These are phyloP conservation scores for Oligia fasciuncula DNA, from an alignment of 2,888 invertebrate species.

Conservation along the genomic window DNA sequence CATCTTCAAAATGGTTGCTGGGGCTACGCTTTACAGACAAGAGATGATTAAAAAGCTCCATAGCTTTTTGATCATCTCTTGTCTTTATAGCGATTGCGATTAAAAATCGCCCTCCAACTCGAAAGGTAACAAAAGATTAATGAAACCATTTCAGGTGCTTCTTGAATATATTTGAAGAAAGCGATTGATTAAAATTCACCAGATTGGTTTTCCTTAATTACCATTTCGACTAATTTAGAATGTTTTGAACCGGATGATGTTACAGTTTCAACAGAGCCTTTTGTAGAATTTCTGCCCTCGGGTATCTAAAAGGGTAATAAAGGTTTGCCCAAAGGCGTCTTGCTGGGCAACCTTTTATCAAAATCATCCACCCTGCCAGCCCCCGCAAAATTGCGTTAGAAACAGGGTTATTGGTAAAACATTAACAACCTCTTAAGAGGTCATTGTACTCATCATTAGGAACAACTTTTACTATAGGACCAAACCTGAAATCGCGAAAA, in stretches of 20 bases:
- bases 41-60: slow-evolving; percentile 38
- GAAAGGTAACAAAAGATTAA: slow-evolving; percentile 43
- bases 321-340: not conserved
- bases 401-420: too few relatives aligned
- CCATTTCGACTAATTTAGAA: slow-evolving; percentile 26
- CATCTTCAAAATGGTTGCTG: slow-evolving; percentile 4
- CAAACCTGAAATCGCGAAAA: too few relatives aligned
- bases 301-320: not conserved
- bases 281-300: not conserved
- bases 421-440: too few relatives aligned
- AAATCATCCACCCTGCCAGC: not conserved
- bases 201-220: slow-evolving; percentile 37
- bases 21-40: not conserved
- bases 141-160: slow-evolving; percentile 33
- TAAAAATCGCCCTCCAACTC: slow-evolving; percentile 34
- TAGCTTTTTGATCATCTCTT: too few relatives aligned
- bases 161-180: slow-evolving; percentile 31
- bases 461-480: too few relatives aligned
- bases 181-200: slow-evolving; percentile 37
- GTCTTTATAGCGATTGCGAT: slow-evolving; percentile 27
- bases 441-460: too few relatives aligned
- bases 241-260: slow-evolving; percentile 16
- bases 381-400: not conserved
- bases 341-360: not conserved
- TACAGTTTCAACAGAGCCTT: slow-evolving; percentile 12